Evolutionary conservation across 2,888 invertebrate species (phyloP).

Genomic region (Brenthis ino): DNA sequence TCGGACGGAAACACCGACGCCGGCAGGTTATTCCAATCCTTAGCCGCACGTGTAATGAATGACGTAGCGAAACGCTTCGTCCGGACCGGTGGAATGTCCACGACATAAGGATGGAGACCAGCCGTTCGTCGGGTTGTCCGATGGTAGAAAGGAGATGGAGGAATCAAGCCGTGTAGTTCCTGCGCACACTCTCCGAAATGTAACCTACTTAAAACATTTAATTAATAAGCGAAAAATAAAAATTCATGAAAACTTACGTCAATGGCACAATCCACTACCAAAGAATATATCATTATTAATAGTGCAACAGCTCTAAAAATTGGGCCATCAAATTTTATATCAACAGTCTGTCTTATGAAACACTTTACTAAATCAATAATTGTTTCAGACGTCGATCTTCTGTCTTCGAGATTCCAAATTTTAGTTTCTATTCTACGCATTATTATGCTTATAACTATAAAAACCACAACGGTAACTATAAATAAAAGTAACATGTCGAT

Average conservation of each 20-base stretch:
- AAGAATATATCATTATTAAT: conserved; percentile 65
- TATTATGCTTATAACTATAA: conserved; percentile 53
- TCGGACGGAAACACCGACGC: too few species aligned
- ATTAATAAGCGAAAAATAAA: neutral
- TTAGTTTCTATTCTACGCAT: conserved; percentile 58
- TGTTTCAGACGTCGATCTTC: conserved; percentile 50
- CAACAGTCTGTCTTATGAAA: conserved; percentile 70
- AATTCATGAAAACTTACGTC: conserved; percentile 61
- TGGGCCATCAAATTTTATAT: conserved; percentile 63
- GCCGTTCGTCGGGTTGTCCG: too few species aligned
- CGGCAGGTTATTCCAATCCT: too few species aligned
- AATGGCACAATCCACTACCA: conserved; percentile 70
- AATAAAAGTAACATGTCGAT: conserved; percentile 57
- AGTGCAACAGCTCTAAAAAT: conserved; percentile 61
- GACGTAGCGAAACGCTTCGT: too few species aligned
- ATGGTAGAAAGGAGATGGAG: too few species aligned
- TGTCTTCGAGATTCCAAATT: conserved; percentile 51
- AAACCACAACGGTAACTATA: conserved; percentile 52
- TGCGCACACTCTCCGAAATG: too few species aligned
- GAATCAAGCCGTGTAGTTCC: too few species aligned
- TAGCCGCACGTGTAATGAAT: too few species aligned
- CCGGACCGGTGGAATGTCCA: too few species aligned
- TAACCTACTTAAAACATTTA: neutral
- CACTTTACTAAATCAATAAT: conserved; percentile 66
- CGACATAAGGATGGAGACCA: too few species aligned